These are phyloP conservation scores for Caenorhabditis zanzibari DNA, from an alignment of 2,888 invertebrate genomes.

Conservation along the genomic window DNA sequence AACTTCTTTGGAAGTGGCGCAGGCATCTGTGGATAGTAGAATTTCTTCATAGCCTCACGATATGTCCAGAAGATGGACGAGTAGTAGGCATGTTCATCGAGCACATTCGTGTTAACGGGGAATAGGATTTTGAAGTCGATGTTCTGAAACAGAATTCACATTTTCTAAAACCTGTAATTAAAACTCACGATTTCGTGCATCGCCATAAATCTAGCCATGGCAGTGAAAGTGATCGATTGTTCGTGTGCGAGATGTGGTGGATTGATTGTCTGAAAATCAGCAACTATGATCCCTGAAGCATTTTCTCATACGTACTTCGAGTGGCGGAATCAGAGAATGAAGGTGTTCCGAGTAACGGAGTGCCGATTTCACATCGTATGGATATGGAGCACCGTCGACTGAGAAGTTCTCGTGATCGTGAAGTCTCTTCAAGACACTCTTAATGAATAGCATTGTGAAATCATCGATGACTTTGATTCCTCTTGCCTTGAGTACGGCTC, in stretches of 20 bases:
- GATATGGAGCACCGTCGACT: constrained; percentile 47
- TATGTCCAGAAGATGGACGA: constrained; percentile 54
- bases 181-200: constrained; percentile 44
- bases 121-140: constrained; percentile 22
- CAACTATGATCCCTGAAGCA: no score
- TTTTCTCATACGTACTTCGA: constrained; percentile 1
- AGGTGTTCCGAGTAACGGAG: constrained; percentile 40
- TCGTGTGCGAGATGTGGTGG: constrained; percentile 44
- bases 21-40: constrained; percentile 48
- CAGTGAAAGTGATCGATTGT: constrained; percentile 43
- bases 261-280: constrained; percentile 13
- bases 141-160: constrained; percentile 30
- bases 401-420: constrained; percentile 45
- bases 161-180: neutral
- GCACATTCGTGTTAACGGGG: neutral
- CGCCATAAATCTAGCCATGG: constrained; percentile 47
- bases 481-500: no score
- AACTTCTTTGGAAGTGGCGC: constrained; percentile 26
- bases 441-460: constrained; percentile 1
- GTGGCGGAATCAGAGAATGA: constrained; percentile 31
- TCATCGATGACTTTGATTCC: neutral
- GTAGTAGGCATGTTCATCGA: constrained; percentile 36
- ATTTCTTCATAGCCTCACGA: constrained; percentile 45
- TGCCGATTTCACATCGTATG: constrained; percentile 43
- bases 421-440: constrained; percentile 27